These are phyloP conservation scores for Galeopsomyia nigrocyanea DNA, from an alignment of 2,888 invertebrate species.

Conservation along the genomic window DNA sequence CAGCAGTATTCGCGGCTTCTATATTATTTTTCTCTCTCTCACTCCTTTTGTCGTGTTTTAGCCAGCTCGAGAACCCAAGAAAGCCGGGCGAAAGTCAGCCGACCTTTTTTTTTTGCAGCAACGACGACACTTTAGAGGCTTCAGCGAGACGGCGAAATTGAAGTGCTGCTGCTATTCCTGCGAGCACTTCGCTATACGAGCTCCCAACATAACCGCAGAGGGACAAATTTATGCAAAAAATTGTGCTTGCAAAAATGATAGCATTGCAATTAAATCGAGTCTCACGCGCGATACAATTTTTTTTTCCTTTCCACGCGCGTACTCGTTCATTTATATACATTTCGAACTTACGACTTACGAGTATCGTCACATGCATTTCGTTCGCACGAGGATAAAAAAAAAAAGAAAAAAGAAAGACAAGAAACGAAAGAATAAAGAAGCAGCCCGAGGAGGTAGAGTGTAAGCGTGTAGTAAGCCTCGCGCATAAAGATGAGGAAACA, in stretches of 20 bases:
- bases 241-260: slow-evolving; percentile 8
- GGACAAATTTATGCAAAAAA: slow-evolving; percentile 23
- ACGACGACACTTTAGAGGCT: slow-evolving; percentile 55
- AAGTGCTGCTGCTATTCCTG: slow-evolving; percentile 34
- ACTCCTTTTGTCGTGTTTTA: neutral
- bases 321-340: slow-evolving; percentile 13
- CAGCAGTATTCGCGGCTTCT: slow-evolving; percentile 11
- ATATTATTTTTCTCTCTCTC: neutral
- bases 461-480: too few relatives aligned
- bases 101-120: slow-evolving; percentile 42
- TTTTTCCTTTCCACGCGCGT: neutral
- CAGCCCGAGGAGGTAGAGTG: too few relatives aligned
- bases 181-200: slow-evolving; percentile 37
- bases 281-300: neutral
- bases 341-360: neutral
- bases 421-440: neutral
- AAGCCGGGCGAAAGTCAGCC: slow-evolving; percentile 43
- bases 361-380: too few relatives aligned
- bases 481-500: too few relatives aligned
- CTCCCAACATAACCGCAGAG: slow-evolving; percentile 11
- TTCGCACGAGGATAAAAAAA: neutral
- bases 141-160: slow-evolving; percentile 41
- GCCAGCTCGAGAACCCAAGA: slow-evolving; percentile 11
- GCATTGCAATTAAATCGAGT: slow-evolving; percentile 35
- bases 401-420: too few relatives aligned